Percentiles rank a stretch among this genome's conserved stretches.
phyloP scores from a whole-genome alignment of 1,140 invertebrate genomes.

The Eubasilissa regina region DNA sequence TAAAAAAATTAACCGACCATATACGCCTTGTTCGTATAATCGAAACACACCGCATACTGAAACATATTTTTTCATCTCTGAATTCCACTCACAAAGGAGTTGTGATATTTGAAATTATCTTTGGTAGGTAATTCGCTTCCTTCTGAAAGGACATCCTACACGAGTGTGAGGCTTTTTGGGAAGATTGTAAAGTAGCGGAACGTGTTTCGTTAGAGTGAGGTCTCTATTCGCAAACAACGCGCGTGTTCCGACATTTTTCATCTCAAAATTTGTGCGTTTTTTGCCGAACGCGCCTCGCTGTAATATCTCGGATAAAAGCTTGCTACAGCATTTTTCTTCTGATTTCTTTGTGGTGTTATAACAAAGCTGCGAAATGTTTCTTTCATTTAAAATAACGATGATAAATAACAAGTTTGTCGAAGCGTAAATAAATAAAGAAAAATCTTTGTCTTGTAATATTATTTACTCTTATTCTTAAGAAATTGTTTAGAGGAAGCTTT shows the following conservation, averaged over 20 bases:
- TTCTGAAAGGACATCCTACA: constrained; percentile 41
- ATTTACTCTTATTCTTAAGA: too few species aligned
- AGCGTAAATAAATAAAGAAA: constrained; percentile 36
- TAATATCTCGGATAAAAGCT: constrained; percentile 32
- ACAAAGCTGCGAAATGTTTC: constrained; percentile 39
- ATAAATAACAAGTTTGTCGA: constrained; percentile 40
- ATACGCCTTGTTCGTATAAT: too few species aligned
- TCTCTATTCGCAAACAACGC: constrained; percentile 55
- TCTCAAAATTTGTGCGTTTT: constrained; percentile 42
- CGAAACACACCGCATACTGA: too few species aligned
- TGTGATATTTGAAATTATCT: constrained; percentile 60
- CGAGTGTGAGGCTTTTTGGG: constrained; percentile 52
- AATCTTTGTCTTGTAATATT: constrained; percentile 2
- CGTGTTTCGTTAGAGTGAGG: constrained; percentile 51
- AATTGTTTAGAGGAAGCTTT: too few species aligned
- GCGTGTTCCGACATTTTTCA: constrained; percentile 48
- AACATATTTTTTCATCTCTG: neutral
- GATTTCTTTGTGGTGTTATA: constrained; percentile 44
- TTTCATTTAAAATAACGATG: constrained; percentile 47
- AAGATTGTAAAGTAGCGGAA: constrained; percentile 58
- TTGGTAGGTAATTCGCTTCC: constrained; percentile 51
- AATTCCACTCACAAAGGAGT: constrained; percentile 46
- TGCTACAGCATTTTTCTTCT: constrained; percentile 31
- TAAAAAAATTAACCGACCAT: too few species aligned
- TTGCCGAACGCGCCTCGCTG: constrained; percentile 33